Percentiles rank a stretch among this genome's conserved stretches.
Conservation (phyloP, 92 coral and sea anemone species). For the Anthopleura xanthogrammica region DNA sequence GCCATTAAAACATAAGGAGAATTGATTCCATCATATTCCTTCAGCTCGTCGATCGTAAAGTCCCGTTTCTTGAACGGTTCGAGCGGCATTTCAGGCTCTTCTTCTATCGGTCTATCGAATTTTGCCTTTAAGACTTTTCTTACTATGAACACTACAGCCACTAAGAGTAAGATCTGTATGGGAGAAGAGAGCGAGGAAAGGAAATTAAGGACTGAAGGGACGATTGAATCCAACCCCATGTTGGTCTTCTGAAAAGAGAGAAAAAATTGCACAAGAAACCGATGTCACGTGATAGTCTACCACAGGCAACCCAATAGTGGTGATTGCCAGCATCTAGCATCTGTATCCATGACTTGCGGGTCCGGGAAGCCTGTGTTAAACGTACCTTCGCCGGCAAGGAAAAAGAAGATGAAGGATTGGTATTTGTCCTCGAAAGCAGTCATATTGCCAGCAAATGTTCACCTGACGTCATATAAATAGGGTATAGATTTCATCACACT, state of each 20-base stretch:
- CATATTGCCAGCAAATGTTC: too few relatives aligned
- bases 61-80: constrained; percentile 97
- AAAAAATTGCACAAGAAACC: background rate
- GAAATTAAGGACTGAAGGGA: constrained; percentile 63
- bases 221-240: constrained; percentile 70
- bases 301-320: constrained; percentile 23
- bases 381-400: too few relatives aligned
- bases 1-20: constrained; percentile 85
- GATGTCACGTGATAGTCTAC: constrained; percentile 18
- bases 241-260: constrained; percentile 22
- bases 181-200: constrained; percentile 91
- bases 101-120: constrained; percentile 68
- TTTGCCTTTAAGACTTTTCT: constrained; percentile 74
- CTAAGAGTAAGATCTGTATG: constrained; percentile 80
- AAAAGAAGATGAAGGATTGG: too few relatives aligned
- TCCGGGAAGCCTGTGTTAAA: too few relatives aligned
- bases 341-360: too few relatives aligned
- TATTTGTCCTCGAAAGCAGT: too few relatives aligned
- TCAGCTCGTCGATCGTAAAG: constrained; percentile 81
- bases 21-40: constrained; percentile 89
- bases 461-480: background rate
- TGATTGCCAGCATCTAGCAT: too few relatives aligned
- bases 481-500: background rate
- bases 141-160: constrained; percentile 67
- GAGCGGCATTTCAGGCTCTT: constrained; percentile 70